Percentiles rank a stretch among this genome's conserved stretches.
Conservation (phyloP, 1,140 invertebrate species). For the Dolichoris vasculosae region DNA sequence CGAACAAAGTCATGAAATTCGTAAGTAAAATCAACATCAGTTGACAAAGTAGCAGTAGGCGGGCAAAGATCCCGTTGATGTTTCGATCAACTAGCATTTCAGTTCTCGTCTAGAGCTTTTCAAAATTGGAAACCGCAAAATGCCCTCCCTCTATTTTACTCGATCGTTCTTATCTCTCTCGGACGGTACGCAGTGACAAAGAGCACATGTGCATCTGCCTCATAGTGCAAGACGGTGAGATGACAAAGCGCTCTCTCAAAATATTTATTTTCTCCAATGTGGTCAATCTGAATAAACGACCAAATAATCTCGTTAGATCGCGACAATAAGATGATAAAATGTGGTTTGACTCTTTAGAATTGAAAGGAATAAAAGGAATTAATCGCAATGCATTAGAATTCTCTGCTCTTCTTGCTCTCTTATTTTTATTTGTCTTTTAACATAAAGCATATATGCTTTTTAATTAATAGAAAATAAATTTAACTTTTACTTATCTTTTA, state of each 20-base stretch:
- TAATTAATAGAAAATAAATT: no score
- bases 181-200: constrained; percentile 3
- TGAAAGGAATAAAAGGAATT: not conserved
- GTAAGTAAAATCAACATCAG: constrained; percentile 62
- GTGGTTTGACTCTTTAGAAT: not conserved
- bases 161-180: constrained; percentile 26
- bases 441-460: no score
- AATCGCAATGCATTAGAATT: not conserved
- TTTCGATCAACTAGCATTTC: constrained; percentile 57
- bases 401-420: not conserved
- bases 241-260: constrained; percentile 65
- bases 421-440: not conserved
- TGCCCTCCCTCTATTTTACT: not conserved
- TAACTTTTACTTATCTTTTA: no score
- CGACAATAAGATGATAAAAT: not conserved
- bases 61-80: constrained; percentile 49
- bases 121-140: constrained; percentile 56
- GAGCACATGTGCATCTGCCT: constrained; percentile 55
- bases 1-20: constrained; percentile 55
- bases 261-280: constrained; percentile 66
- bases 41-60: constrained; percentile 40
- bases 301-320: constrained; percentile 62
- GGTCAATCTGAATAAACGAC: constrained; percentile 55
- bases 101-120: constrained; percentile 15
- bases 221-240: constrained; percentile 23